Conservation (phyloP, 2,113 vertebrate genomes). For the Pollachius pollachius region DNA sequence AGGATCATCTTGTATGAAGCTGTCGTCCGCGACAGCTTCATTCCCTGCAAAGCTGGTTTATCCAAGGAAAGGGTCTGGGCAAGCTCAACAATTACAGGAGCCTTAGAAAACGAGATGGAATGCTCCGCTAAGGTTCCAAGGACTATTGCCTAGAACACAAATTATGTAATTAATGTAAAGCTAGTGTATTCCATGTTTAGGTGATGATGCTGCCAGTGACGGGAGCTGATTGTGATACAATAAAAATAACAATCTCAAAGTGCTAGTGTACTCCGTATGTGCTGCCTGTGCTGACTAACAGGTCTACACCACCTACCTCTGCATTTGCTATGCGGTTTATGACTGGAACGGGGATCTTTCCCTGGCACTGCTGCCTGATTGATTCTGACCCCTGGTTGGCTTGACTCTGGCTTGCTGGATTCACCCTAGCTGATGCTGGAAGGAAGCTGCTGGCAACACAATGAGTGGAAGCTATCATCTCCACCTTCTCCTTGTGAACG, state of each 20-base stretch:
- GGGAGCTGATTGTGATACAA: constrained; percentile 13
- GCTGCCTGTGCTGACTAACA: constrained; percentile 1
- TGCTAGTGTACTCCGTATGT: background rate
- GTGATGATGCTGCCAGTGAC: constrained; percentile 4
- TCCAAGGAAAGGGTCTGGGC: background rate
- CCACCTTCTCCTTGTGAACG: too few species aligned
- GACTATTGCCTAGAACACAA: too few species aligned
- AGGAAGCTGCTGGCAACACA: too few species aligned
- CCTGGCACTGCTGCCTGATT: background rate
- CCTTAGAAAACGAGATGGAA: background rate
- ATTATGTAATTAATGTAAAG: too few species aligned
- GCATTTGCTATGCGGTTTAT: background rate
- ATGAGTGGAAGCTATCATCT: too few species aligned
- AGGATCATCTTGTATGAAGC: too few species aligned
- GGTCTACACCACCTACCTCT: background rate
- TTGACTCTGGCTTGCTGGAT: too few species aligned
- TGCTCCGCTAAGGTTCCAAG: background rate
- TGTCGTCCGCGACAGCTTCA: background rate
- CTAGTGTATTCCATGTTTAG: background rate
- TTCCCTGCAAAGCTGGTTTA: background rate
- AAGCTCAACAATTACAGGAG: background rate
- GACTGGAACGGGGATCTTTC: background rate
- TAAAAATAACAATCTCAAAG: constrained; percentile 2
- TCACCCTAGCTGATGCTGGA: too few species aligned
- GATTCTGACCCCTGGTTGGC: background rate